Base-by-base conservation (phyloP, 2,888 invertebrate species). In the Willowsia nigromaculata region DNA sequence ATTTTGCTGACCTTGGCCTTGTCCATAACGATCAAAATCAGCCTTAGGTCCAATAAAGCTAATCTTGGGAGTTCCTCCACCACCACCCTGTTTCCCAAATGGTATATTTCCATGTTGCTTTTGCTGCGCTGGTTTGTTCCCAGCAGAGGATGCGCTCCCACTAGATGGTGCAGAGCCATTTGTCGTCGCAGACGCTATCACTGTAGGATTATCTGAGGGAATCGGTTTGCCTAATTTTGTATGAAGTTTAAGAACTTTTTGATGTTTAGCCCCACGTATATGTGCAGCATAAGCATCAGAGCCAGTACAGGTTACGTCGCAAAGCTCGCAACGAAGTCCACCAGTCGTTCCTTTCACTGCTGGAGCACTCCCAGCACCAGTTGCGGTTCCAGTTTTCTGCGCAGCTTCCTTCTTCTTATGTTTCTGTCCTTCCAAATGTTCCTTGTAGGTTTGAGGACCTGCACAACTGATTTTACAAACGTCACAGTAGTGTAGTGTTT, bases 401-500 rank as follows among this genome's bases (percentile, higher is more conserved):
- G 97, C 96, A 0, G 97, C 97, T 94, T 99, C 99, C 94, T 99
- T 98, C 95, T 99, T 99, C 95, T 99, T 99, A 95, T 99, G 99
- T 94, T 98, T 98, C 94, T 99, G 99, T 0, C 99, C 99, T 94
- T 99, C 99, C 93, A 99, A 95, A 95, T 99, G 99, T 94, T 99
- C 99, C 92, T 97, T 95, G 94, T 98, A 98, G 0, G 98, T 98
- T 95, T 97, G 97, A 3, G 98, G 98, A 0, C 98, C 98, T 91
- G 98, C 98, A 94, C 98, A 99, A 93, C 98, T 99, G 93, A 99
- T 99, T 94, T 99, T 99, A 94, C 99, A 99, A 15, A 99, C 98
- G 94, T 99, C 99, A 94, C 99, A 99, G 94, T 99, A 99, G 94
- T 99, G 99, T 91, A 99, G 95, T 94, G 98, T 98, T 94, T 98